phyloP scores from a whole-genome alignment of 2,888 invertebrate genomes.

The Philereme vetulata region DNA sequence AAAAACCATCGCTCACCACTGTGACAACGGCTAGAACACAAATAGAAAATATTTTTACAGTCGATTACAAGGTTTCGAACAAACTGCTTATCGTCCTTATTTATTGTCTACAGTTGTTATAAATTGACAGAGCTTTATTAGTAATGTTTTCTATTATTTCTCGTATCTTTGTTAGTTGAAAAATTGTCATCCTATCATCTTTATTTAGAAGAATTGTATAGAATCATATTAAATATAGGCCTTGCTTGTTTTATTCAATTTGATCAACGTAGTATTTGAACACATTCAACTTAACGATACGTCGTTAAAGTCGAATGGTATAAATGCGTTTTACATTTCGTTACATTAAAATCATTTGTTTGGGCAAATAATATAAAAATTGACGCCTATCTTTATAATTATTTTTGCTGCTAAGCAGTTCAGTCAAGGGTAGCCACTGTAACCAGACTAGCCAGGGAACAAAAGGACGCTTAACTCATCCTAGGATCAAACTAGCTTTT shows the following conservation, averaged over 20 bases:
- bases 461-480: too few relatives aligned
- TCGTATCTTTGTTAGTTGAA: slow-evolving; percentile 11
- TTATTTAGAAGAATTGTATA: background rate
- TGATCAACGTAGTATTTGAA: slow-evolving; percentile 37
- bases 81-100: slow-evolving; percentile 34
- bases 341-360: background rate
- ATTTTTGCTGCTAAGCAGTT: background rate
- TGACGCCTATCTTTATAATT: background rate
- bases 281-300: slow-evolving; percentile 50
- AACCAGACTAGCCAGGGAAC: too few relatives aligned
- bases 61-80: slow-evolving; percentile 69
- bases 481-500: too few relatives aligned
- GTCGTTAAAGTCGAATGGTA: slow-evolving; percentile 48
- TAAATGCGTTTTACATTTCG: slow-evolving; percentile 42
- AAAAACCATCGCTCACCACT: slow-evolving; percentile 81
- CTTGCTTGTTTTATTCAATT: slow-evolving; percentile 23
- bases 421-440: too few relatives aligned
- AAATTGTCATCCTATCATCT: background rate
- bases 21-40: slow-evolving; percentile 80
- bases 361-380: background rate
- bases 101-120: slow-evolving; percentile 27
- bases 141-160: slow-evolving; percentile 6
- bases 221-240: slow-evolving; percentile 9
- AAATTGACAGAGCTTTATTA: slow-evolving; percentile 11
- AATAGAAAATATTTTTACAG: slow-evolving; percentile 80